phyloP scores from a whole-genome alignment of 2,797 vertebrate genomes.

The Poeciliopsis turneri region DNA sequence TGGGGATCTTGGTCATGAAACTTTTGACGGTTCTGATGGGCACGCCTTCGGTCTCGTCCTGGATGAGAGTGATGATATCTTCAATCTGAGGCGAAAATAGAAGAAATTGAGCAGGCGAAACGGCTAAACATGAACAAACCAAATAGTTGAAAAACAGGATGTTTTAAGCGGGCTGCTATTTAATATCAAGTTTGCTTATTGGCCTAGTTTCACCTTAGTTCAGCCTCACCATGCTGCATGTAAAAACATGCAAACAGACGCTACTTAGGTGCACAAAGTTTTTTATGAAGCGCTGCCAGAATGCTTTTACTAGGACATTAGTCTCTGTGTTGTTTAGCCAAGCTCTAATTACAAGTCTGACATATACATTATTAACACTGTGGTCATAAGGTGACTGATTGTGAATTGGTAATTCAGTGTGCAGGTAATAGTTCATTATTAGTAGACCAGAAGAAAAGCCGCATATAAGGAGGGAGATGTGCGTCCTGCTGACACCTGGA shows the following conservation, averaged over 20 bases:
- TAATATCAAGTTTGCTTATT: background rate
- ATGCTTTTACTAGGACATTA: background rate
- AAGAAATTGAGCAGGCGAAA: background rate
- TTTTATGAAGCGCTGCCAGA: background rate
- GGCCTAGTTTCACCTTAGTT: background rate
- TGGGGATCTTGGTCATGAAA: constrained; percentile 99
- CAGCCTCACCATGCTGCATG: background rate
- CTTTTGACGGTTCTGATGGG: constrained; percentile 98
- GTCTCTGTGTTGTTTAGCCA: background rate
- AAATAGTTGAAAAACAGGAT: background rate
- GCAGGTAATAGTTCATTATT: background rate
- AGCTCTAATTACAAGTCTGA: background rate
- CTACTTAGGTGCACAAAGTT: background rate
- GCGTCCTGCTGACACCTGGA: background rate
- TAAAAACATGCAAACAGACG: background rate
- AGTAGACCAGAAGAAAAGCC: background rate
- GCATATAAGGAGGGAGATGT: background rate
- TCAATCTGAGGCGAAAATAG: constrained; percentile 85
- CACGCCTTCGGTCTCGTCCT: constrained; percentile 94
- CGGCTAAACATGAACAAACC: background rate
- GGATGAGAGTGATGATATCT: constrained; percentile 92
- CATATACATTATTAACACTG: background rate
- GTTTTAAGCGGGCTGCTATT: background rate
- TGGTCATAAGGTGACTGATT: background rate
- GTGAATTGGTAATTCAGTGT: background rate